Evolutionary conservation across 2,888 invertebrate genomes (phyloP).

Genomic region (Corbicula japonica): DNA sequence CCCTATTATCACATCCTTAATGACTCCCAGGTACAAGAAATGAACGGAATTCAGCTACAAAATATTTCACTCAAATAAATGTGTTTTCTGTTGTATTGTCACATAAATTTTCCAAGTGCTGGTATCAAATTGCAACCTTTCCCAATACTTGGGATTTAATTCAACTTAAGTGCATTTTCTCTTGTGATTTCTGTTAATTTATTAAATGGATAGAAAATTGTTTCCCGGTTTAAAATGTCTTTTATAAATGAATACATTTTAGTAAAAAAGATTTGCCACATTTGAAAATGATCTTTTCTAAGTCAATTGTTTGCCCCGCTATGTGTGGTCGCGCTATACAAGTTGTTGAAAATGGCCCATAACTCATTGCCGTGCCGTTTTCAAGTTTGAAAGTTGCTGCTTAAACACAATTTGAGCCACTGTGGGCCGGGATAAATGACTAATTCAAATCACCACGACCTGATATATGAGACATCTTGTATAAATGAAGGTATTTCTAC

Average conservation of each 20-base stretch:
- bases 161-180: constrained; percentile 45
- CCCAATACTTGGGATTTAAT: constrained; percentile 42
- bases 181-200: constrained; percentile 48
- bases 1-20: constrained; percentile 43
- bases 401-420: constrained; percentile 41
- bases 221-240: constrained; percentile 32
- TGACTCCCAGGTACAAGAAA: constrained; percentile 34
- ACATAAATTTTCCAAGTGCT: constrained; percentile 47
- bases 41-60: constrained; percentile 39
- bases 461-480: constrained; percentile 34
- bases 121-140: constrained; percentile 42
- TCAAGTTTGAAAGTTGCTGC: constrained; percentile 22
- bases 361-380: constrained; percentile 27
- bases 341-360: constrained; percentile 14
- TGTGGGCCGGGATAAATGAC: constrained; percentile 31
- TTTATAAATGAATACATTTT: constrained; percentile 29
- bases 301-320: constrained; percentile 43
- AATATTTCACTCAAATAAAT: constrained; percentile 50
- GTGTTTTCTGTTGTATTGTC: constrained; percentile 53
- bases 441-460: constrained; percentile 12
- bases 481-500: too few species aligned
- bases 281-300: constrained; percentile 19
- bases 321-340: constrained; percentile 44
- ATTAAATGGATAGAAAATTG: constrained; percentile 38
- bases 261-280: constrained; percentile 2